Base-by-base conservation (phyloP, 1,140 invertebrate species). In the Whitmania pigra region DNA sequence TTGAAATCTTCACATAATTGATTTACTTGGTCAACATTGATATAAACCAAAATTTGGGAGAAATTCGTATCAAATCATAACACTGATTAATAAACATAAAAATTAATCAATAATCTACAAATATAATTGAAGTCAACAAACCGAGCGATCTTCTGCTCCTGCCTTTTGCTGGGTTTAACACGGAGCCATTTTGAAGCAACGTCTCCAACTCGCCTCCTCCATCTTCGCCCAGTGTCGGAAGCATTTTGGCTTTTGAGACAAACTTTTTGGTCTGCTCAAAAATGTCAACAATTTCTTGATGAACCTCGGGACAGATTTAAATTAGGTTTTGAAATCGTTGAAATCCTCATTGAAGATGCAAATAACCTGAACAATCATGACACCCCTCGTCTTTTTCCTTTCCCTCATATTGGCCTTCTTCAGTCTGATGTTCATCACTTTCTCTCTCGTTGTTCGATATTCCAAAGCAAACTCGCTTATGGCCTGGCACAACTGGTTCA, bases 401-500 rank as follows among this genome's bases (percentile, higher is more conserved):
- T 99, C 95, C 69, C 91, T 84, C 78, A 94, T 91, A 81, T 90
- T 93, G 67, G 90, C 91, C 82, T 95, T 95, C 85, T 98, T 97
- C 82, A 96, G 90, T 36, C 94, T 82, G 82, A 97, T 94, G 82
- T 97, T 93, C 67, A 96, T 83, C 18, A 99, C 94, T 73, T 94
- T 87, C 78, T 98, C 95, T 67, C 95, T 84, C 0, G 94, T 97
- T 20, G 96, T 99, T 72, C 95, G 85, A 81, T 97, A 99, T 83
- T 99, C 96, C 53, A 99, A 84, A 18, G 96, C 92, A 83, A 99
- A 99, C 83, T 99, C 96, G 20, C 92, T 95, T 29, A 99, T 87
- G 13, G 92, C 89, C 78, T 93, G 90, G 79, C 94, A 93, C 75
- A 98, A 90, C 69, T 90, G 87, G 78, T 95, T 91, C 0, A 94